These are phyloP conservation scores for Hycleus cichorii DNA, from an alignment of 1,140 invertebrate genomes.

Conservation along the genomic window DNA sequence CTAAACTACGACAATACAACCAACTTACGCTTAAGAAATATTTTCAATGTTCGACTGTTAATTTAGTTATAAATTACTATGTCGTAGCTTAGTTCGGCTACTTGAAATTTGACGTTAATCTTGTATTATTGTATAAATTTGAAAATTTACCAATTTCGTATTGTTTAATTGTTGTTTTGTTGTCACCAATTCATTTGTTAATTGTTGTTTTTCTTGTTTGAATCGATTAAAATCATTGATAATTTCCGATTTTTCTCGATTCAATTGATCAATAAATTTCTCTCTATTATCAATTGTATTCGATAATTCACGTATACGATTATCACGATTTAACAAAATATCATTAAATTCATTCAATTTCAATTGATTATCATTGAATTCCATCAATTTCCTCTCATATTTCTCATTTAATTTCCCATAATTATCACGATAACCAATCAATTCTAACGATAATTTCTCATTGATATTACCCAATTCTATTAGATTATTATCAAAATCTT, in stretches of 20 bases:
- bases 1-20: too few species aligned
- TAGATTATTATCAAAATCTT: conserved; percentile 22
- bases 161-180: conserved; percentile 42
- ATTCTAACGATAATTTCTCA: conserved; percentile 29
- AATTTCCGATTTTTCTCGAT: conserved; percentile 38
- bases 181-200: conserved; percentile 44
- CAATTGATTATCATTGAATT: conserved; percentile 6
- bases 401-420: conserved; percentile 22
- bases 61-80: too few species aligned
- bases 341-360: conserved; percentile 2
- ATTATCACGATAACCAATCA: conserved; percentile 25
- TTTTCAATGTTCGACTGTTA: too few species aligned
- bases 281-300: conserved; percentile 8
- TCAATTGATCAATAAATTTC: conserved; percentile 18
- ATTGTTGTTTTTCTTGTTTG: too few species aligned
- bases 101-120: too few species aligned
- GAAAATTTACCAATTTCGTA: conserved; percentile 25
- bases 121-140: background rate
- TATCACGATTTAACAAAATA: conserved; percentile 7
- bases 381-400: conserved; percentile 24
- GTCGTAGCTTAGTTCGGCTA: too few species aligned
- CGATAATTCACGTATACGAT: background rate
- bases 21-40: too few species aligned
- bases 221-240: background rate
- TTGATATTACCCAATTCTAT: conserved; percentile 33